Percentiles rank a stretch among this genome's conserved stretches.
Evolutionary conservation across 1,140 invertebrate genomes (phyloP).

Genomic region (Drosophila teissieri): DNA sequence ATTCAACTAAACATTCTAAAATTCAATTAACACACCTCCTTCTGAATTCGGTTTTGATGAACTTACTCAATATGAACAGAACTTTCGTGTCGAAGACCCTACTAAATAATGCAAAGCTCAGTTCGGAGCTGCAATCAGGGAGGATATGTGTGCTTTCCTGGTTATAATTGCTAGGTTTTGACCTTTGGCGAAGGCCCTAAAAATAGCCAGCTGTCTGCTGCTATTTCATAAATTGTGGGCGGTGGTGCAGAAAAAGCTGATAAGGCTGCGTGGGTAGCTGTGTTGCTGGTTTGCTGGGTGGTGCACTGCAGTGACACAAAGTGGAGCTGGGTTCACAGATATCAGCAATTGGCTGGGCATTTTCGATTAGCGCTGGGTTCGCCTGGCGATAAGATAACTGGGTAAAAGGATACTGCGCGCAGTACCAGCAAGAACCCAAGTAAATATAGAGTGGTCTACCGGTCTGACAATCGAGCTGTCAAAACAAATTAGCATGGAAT

Average conservation of each 20-base stretch:
- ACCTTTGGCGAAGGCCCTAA: constrained; percentile 28
- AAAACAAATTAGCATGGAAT: constrained; percentile 57
- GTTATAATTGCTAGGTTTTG: constrained; percentile 18
- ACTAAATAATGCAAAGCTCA: constrained; percentile 14
- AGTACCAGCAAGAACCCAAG: not conserved
- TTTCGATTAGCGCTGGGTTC: constrained; percentile 47
- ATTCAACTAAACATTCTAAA: too few relatives aligned
- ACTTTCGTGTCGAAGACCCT: not conserved
- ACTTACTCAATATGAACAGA: not conserved
- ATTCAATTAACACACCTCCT: constrained; percentile 6
- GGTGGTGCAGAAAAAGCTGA: constrained; percentile 18
- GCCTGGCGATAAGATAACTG: constrained; percentile 66
- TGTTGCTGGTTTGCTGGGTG: not conserved
- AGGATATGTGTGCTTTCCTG: constrained; percentile 7
- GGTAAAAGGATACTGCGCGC: constrained; percentile 1
- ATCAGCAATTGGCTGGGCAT: constrained; percentile 60
- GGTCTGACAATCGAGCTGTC: constrained; percentile 70
- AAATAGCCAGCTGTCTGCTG: constrained; percentile 28
- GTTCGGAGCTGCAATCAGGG: not conserved
- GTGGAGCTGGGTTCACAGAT: constrained; percentile 17
- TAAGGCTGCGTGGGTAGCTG: not conserved
- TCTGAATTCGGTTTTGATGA: constrained; percentile 1
- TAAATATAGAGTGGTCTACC: constrained; percentile 10
- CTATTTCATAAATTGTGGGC: not conserved
- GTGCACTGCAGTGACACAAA: constrained; percentile 19